These are phyloP conservation scores for Drosophila mojavensis DNA, from an alignment of 1,140 invertebrate species.

Conservation along the genomic window DNA sequence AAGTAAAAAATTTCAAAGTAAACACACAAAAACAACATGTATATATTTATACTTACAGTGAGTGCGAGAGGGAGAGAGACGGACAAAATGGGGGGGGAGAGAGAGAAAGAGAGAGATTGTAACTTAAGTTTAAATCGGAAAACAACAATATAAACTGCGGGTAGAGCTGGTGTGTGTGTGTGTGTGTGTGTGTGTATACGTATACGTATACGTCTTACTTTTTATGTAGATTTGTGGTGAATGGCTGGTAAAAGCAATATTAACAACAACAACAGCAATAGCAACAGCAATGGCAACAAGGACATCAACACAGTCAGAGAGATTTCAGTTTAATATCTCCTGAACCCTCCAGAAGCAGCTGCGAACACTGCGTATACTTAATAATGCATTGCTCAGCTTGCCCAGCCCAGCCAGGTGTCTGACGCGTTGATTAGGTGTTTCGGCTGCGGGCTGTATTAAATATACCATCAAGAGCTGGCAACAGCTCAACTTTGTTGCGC, in stretches of 20 bases:
- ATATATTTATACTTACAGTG: slow-evolving; percentile 23
- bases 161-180: not conserved
- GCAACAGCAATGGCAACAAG: slow-evolving; percentile 30
- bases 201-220: slow-evolving; percentile 35
- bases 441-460: not conserved
- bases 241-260: slow-evolving; percentile 30
- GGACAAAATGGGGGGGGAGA: not conserved
- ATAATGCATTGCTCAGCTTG: not conserved
- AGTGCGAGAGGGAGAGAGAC: not conserved
- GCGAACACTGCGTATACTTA: slow-evolving; percentile 2
- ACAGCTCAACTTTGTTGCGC: not conserved
- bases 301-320: slow-evolving; percentile 50
- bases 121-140: slow-evolving; percentile 39
- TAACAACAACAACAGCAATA: slow-evolving; percentile 20
- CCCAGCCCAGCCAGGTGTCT: not conserved
- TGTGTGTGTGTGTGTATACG: slow-evolving; percentile 15
- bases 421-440: not conserved
- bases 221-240: slow-evolving; percentile 52
- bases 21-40: slow-evolving; percentile 32
- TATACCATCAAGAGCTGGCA: not conserved
- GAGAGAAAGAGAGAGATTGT: slow-evolving; percentile 4
- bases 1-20: slow-evolving; percentile 36
- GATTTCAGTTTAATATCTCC: slow-evolving; percentile 1
- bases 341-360: not conserved
- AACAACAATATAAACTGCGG: slow-evolving; percentile 56